Conservation (phyloP, 2,888 invertebrate genomes). For the Merodon equestris region DNA sequence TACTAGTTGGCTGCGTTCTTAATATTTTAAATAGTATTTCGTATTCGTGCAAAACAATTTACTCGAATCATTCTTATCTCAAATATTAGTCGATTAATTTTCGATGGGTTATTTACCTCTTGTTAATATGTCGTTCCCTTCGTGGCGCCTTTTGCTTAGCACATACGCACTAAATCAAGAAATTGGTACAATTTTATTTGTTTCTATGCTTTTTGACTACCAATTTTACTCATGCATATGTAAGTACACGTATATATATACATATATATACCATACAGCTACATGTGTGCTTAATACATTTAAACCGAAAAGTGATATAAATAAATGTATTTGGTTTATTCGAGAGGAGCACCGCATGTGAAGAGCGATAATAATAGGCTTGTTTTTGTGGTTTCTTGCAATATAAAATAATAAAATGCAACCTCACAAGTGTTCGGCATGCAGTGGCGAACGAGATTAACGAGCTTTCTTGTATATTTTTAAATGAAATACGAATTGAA, state of each 20-base stretch:
- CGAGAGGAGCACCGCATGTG: conserved; percentile 19
- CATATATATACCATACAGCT: conserved; percentile 16
- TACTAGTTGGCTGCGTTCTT: conserved; percentile 1
- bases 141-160: background rate
- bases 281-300: conserved; percentile 7
- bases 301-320: conserved; percentile 43
- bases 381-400: conserved; percentile 20
- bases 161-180: conserved; percentile 2
- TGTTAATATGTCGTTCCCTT: background rate
- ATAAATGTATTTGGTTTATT: conserved; percentile 44
- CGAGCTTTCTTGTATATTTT: no score
- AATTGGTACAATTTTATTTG: conserved; percentile 25
- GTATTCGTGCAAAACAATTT: background rate
- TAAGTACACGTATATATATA: conserved; percentile 16
- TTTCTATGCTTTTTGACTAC: conserved; percentile 28
- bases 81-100: conserved; percentile 8
- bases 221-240: conserved; percentile 5
- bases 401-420: background rate
- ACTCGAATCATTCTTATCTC: background rate
- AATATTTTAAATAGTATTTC: conserved; percentile 38
- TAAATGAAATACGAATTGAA: no score
- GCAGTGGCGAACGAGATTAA: no score
- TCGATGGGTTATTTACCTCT: background rate
- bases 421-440: no score
- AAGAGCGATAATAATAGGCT: conserved; percentile 35